Evolutionary conservation across 1,140 invertebrate genomes (phyloP).

Genomic region (Calephelis virginiensis): DNA sequence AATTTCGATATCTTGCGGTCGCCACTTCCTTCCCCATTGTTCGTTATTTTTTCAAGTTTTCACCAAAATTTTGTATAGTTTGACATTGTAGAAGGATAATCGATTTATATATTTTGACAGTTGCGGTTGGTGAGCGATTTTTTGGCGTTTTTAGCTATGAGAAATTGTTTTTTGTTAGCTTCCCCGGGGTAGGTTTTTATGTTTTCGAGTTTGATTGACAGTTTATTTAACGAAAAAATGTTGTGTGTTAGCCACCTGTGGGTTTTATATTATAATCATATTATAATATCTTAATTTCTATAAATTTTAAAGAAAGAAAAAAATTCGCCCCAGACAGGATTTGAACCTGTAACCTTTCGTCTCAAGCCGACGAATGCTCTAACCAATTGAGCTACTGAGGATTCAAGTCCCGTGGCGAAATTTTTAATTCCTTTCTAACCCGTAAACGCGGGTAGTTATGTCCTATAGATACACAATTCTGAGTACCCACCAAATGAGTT

Average conservation of each 20-base stretch:
- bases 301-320: no score
- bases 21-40: slow-evolving; percentile 67
- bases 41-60: slow-evolving; percentile 38
- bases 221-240: slow-evolving; percentile 3
- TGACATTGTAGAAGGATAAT: slow-evolving; percentile 42
- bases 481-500: no score
- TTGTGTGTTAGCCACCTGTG: not conserved
- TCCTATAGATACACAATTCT: no score
- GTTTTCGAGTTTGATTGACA: slow-evolving; percentile 15
- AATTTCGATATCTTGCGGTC: slow-evolving; percentile 66
- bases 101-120: slow-evolving; percentile 72
- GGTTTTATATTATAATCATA: not conserved
- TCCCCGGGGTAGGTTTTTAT: slow-evolving; percentile 32
- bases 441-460: no score
- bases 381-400: no score
- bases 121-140: slow-evolving; percentile 59
- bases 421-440: no score
- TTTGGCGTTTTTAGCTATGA: slow-evolving; percentile 42
- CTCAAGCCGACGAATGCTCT: no score
- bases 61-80: slow-evolving; percentile 32
- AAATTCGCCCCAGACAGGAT: no score
- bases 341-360: no score
- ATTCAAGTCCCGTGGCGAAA: no score
- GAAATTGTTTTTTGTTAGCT: slow-evolving; percentile 42
- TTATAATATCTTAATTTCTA: slow-evolving; percentile 20